Percentiles rank a stretch among this genome's conserved stretches.
phyloP scores from a whole-genome alignment of 2,113 vertebrate genomes.

The Siniperca chuatsi region DNA sequence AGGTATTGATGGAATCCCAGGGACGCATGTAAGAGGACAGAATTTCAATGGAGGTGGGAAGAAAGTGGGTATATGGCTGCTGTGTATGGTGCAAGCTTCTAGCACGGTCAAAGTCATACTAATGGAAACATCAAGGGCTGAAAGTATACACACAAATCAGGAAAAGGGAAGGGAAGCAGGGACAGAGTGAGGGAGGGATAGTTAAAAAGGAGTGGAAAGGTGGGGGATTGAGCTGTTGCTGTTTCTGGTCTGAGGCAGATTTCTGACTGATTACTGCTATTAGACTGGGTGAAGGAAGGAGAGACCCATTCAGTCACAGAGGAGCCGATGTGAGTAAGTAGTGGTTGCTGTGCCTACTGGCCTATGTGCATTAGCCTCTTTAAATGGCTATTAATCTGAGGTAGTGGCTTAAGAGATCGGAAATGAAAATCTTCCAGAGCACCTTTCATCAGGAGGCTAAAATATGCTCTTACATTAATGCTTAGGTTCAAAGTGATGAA shows the following conservation, averaged over 20 bases:
- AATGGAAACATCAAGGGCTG: constrained; percentile 63
- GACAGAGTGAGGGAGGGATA: constrained; percentile 8
- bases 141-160: constrained; percentile 69
- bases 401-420: constrained; percentile 53
- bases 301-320: constrained; percentile 37
- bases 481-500: constrained; percentile 52
- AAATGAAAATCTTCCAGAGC: constrained; percentile 56
- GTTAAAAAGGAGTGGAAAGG: constrained; percentile 15
- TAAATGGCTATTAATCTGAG: constrained; percentile 71
- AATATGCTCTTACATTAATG: constrained; percentile 51
- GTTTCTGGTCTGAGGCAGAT: constrained; percentile 49
- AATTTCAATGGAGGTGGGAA: constrained; percentile 52
- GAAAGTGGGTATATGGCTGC: constrained; percentile 28
- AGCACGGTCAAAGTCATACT: constrained; percentile 21
- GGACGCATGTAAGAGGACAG: constrained; percentile 36
- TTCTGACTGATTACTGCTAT: constrained; percentile 67
- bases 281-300: constrained; percentile 45
- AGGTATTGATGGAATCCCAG: constrained; percentile 49
- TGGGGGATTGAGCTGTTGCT: constrained; percentile 40
- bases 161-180: constrained; percentile 13
- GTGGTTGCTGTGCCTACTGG: constrained; percentile 29
- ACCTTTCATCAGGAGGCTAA: constrained; percentile 55
- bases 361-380: constrained; percentile 63
- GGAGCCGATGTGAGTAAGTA: constrained; percentile 34
- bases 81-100: constrained; percentile 25